Percentiles rank a stretch among this genome's conserved stretches.
These are phyloP conservation scores for Macrophya annulata DNA, from an alignment of 2,888 invertebrate genomes.

Conservation along the genomic window DNA sequence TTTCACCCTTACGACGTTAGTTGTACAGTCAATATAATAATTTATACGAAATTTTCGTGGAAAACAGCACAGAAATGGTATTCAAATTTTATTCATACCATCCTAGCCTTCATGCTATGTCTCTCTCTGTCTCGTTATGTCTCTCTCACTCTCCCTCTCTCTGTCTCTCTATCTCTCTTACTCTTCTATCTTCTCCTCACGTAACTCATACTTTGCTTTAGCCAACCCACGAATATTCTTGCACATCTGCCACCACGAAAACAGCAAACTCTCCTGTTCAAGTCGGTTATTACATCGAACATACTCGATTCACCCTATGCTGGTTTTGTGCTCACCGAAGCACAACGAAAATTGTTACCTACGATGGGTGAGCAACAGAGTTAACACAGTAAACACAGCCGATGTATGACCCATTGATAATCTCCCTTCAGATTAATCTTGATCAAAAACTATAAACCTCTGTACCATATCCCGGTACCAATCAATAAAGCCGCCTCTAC, in stretches of 20 bases:
- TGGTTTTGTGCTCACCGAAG: conserved; percentile 30
- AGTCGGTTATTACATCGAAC: conserved; percentile 1
- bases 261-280: conserved; percentile 17
- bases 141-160: neutral
- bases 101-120: conserved; percentile 48
- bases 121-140: neutral
- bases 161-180: neutral
- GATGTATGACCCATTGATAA: conserved; percentile 8
- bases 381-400: neutral
- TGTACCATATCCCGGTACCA: conserved; percentile 10
- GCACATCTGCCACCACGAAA: conserved; percentile 39
- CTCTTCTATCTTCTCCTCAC: neutral
- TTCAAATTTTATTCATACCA: conserved; percentile 62
- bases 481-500: conserved; percentile 7
- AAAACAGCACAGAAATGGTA: conserved; percentile 55
- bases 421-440: conserved; percentile 29
- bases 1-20: neutral
- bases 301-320: conserved; percentile 8
- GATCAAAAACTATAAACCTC: neutral
- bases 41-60: conserved; percentile 30
- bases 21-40: conserved; percentile 14
- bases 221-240: conserved; percentile 16
- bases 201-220: conserved; percentile 18
- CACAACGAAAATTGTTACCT: conserved; percentile 9
- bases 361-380: conserved; percentile 7